A percentile compares a stretch with the other conserved stretches of the same genome.
Conservation (phyloP, 2,888 invertebrate species). For the Nomada flava region DNA sequence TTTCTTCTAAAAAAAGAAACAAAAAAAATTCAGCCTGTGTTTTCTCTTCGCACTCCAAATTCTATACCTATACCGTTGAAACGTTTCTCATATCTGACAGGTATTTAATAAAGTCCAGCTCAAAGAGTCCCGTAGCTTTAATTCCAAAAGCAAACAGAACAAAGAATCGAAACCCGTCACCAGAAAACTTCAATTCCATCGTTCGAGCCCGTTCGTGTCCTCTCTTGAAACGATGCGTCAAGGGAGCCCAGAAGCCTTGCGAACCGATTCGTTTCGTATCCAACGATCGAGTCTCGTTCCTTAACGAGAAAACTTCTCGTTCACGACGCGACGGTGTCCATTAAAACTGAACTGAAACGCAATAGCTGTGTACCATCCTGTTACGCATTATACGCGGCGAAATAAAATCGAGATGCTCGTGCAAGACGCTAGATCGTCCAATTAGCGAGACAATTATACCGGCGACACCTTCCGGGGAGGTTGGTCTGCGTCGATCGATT, state of each 20-base stretch:
- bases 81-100: neutral
- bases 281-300: constrained; percentile 4
- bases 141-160: neutral
- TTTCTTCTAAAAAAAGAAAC: no score
- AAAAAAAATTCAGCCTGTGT: no score
- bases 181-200: neutral
- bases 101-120: neutral
- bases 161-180: neutral
- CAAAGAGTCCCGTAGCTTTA: neutral
- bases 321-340: neutral
- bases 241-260: neutral
- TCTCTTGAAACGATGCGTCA: neutral
- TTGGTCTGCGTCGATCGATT: constrained; percentile 8
- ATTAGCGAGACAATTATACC: constrained; percentile 44
- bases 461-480: constrained; percentile 39
- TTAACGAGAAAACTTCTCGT: constrained; percentile 39
- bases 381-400: constrained; percentile 3
- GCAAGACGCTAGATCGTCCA: constrained; percentile 28
- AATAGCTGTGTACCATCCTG: neutral
- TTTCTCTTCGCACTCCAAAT: no score
- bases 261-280: constrained; percentile 18
- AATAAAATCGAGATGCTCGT: constrained; percentile 12
- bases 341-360: constrained; percentile 3
- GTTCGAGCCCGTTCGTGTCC: constrained; percentile 14
- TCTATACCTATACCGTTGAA: no score